Percentiles rank a stretch among this genome's conserved stretches.
Evolutionary conservation across 37 sponge, comb jelly and placozoan genomes (phyloP).

Genomic region (Dysidea cf. avara): DNA sequence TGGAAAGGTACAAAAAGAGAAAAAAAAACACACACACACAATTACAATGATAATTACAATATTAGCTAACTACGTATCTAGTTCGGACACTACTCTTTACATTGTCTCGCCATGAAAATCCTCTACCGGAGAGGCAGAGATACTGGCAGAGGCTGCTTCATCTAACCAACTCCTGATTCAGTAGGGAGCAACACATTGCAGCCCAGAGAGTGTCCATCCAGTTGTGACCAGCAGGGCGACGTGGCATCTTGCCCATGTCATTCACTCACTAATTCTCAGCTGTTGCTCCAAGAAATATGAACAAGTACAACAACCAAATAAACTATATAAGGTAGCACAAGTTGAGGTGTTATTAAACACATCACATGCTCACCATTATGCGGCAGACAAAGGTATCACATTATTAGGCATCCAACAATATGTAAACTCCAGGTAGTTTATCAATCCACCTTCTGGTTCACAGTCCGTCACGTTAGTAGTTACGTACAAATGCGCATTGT

Average conservation of each 20-base stretch:
- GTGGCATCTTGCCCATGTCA: too few relatives aligned
- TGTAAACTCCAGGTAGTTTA: constrained; percentile 81
- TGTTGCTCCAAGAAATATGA: constrained; percentile 87
- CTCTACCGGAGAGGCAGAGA: too few relatives aligned
- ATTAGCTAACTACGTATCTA: too few relatives aligned
- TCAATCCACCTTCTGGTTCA: constrained; percentile 60
- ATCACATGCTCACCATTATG: constrained; percentile 67
- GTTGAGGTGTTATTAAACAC: background rate
- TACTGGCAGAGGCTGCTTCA: background rate
- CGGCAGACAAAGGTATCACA: constrained; percentile 77
- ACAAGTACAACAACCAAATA: constrained; percentile 86
- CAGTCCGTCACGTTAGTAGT: constrained; percentile 68
- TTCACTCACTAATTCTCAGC: constrained; percentile 92
- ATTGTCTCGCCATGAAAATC: too few relatives aligned
- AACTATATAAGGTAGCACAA: constrained; percentile 50
- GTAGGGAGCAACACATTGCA: too few relatives aligned
- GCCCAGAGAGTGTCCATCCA: too few relatives aligned
- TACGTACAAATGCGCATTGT: constrained; percentile 64
- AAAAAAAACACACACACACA: too few relatives aligned
- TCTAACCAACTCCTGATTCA: too few relatives aligned
- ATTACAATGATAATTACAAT: too few relatives aligned
- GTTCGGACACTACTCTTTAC: too few relatives aligned
- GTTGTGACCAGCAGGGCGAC: too few relatives aligned
- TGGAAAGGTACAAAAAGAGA: too few relatives aligned
- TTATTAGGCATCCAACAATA: constrained; percentile 82